Base-by-base conservation (phyloP, 2,113 vertebrate genomes). In the Brachyhypopomus occidentalis region DNA sequence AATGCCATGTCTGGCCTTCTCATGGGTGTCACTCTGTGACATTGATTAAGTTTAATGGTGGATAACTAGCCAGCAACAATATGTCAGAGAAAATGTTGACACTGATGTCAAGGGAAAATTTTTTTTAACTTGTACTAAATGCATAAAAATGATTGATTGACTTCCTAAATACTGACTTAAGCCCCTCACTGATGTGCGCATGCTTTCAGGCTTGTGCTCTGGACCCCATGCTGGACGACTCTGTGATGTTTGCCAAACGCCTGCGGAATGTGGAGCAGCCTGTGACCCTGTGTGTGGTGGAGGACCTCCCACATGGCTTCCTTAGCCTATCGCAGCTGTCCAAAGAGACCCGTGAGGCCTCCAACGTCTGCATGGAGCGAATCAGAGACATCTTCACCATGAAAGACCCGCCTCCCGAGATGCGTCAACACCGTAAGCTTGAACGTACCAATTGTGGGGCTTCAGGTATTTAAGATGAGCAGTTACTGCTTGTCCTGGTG, bases 221-320 rank as follows among this genome's bases (percentile, higher is more conserved):
- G 81, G 96, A 97, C 91, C 96, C 96, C 62, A 96, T 97, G 92
- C 89, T 97, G 87, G 96, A 97, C 1, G 96, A 97, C 90, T 96
- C 96, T 0, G 95, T 97, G 87, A 96, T 95, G 95, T 94, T 97
- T 22, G 96, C 96, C 38, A 93, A 95, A 87, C 91, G 96, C 14
- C 91, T 97, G 85, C 93, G 93, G 22, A 75, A 79, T 38, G 41
- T 95, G 23, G 90, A 89, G 30, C 94, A 91, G 84, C 94, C 94
- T 0, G 95, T 97, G 87, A 95, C 94, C 2, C 90, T 97, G 78
- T 93, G 90, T 17, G 92, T 96, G 56, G 94, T 97, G 72, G 96
- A 96, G 59, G 95, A 96, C 89, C 94, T 97, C 75, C 96, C 96
- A 1, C 96, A 97, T 3, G 96, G 96, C 84, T 97, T 97, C 89